A percentile compares a stretch with the other conserved stretches of the same genome.
Evolutionary conservation across 2,888 invertebrate species (phyloP).

Genomic region (Leptopilina myrica): DNA sequence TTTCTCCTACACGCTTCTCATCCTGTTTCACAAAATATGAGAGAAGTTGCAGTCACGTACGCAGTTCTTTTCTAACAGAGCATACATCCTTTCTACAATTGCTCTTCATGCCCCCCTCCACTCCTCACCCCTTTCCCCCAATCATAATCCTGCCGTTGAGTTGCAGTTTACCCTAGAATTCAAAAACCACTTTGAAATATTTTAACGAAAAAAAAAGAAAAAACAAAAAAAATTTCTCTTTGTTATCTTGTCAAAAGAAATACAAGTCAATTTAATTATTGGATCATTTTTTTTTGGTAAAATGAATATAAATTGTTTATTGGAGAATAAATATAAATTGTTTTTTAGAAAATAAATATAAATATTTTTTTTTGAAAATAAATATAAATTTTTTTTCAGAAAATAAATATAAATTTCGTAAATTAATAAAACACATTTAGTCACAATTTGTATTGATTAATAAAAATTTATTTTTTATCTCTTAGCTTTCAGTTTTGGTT

Average conservation of each 20-base stretch:
- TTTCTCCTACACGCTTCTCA: constrained; percentile 52
- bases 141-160: constrained; percentile 42
- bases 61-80: constrained; percentile 58
- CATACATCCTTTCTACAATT: constrained; percentile 40
- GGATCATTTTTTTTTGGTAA: too few species aligned
- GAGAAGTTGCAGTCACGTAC: constrained; percentile 63
- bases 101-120: constrained; percentile 17
- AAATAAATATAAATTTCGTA: too few species aligned
- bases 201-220: neutral
- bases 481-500: too few species aligned
- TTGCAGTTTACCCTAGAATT: constrained; percentile 35
- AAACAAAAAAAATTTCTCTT: neutral
- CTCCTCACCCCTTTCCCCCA: constrained; percentile 32
- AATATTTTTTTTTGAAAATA: too few species aligned
- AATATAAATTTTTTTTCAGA: too few species aligned
- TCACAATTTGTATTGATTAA: too few species aligned
- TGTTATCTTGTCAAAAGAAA: neutral
- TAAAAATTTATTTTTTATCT: too few species aligned
- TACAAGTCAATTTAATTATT: neutral
- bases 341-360: too few species aligned
- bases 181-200: constrained; percentile 6
- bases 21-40: constrained; percentile 59
- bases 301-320: too few species aligned
- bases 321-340: too few species aligned
- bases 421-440: too few species aligned